A percentile compares a stretch with the other conserved stretches of the same genome.
These are phyloP conservation scores for Pachyuromys duprasi DNA, from an alignment of 2,797 vertebrate species.

Conservation along the genomic window DNA sequence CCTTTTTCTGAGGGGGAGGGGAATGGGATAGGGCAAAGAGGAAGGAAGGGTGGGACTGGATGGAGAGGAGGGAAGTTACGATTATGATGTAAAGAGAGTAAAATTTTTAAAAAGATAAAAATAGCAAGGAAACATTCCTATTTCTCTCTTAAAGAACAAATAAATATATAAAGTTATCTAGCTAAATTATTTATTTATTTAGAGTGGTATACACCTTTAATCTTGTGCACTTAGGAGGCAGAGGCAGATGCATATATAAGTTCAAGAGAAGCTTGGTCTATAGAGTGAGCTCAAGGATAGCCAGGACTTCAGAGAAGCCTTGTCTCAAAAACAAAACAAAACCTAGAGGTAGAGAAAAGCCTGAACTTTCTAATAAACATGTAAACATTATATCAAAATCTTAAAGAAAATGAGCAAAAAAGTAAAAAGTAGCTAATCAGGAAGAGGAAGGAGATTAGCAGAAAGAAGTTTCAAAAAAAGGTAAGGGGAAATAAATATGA, in stretches of 20 bases:
- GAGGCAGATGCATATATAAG: neutral
- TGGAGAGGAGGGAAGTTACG: no score
- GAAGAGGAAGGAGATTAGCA: neutral
- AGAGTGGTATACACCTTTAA: neutral
- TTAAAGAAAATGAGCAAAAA: neutral
- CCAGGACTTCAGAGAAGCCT: neutral
- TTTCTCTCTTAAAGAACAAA: constrained; percentile 9
- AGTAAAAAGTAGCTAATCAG: neutral
- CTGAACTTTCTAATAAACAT: constrained; percentile 6
- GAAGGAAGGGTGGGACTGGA: no score
- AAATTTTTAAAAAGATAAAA: neutral
- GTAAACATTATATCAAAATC: constrained; percentile 13
- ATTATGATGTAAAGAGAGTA: no score
- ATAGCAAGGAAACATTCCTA: neutral
- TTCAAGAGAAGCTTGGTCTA: neutral
- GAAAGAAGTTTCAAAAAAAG: neutral
- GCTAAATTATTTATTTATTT: neutral
- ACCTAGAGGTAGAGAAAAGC: neutral
- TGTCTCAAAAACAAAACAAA: neutral
- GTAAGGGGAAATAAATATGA: neutral
- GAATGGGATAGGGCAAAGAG: no score
- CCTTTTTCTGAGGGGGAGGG: no score
- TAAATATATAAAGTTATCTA: neutral
- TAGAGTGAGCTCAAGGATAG: neutral
- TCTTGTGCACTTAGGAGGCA: neutral